phyloP scores from a whole-genome alignment of 2,888 invertebrate species.

The Andrena bicolor region DNA sequence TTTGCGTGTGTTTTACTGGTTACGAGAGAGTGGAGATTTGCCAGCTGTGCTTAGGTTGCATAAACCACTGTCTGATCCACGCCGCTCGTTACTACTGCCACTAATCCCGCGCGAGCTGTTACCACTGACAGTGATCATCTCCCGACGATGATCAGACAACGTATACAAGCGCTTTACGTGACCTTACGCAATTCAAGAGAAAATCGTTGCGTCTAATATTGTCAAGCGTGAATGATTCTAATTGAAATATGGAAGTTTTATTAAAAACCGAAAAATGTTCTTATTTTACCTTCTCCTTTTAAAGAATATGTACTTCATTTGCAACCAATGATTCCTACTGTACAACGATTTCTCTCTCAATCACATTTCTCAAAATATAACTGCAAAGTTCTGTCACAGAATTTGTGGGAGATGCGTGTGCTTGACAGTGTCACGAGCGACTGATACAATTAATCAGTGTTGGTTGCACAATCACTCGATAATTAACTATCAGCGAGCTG shows the following conservation, averaged over 20 bases:
- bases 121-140: conserved; percentile 25
- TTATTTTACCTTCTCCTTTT: background rate
- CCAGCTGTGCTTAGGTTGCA: conserved; percentile 6
- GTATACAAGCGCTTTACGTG: background rate
- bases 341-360: too few relatives aligned
- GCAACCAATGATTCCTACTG: too few relatives aligned
- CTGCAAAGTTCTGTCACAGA: background rate
- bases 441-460: background rate
- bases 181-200: background rate
- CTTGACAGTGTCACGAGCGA: background rate
- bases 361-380: background rate
- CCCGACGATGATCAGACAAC: background rate
- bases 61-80: conserved; percentile 27
- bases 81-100: conserved; percentile 39
- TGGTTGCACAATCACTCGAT: background rate
- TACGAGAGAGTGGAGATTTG: background rate
- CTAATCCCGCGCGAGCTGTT: background rate
- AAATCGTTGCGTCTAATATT: background rate
- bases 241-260: background rate
- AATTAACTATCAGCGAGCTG: background rate
- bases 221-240: background rate
- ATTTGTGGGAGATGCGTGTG: background rate
- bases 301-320: background rate
- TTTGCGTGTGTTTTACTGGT: background rate
- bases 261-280: background rate